phyloP scores from a whole-genome alignment of 2,888 invertebrate genomes.

The Kryphioiulus occultus region DNA sequence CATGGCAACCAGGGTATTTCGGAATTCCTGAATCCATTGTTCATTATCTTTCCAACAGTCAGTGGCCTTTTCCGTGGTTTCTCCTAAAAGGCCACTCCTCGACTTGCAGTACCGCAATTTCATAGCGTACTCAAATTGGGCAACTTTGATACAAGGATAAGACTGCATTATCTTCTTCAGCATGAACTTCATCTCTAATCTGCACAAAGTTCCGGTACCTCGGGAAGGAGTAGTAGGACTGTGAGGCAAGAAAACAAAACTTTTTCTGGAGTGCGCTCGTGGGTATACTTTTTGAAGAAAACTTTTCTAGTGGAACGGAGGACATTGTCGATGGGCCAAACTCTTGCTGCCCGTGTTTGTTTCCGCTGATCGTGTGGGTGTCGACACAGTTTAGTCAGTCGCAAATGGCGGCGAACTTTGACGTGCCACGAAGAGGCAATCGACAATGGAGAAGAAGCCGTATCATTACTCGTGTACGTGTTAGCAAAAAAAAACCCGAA shows the following conservation, averaged over 20 bases:
- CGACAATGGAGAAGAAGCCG: slow-evolving; percentile 20
- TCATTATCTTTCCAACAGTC: neutral
- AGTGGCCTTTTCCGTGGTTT: neutral
- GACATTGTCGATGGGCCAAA: slow-evolving; percentile 15
- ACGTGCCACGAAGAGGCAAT: slow-evolving; percentile 35
- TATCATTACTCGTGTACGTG: slow-evolving; percentile 37
- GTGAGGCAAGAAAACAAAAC: slow-evolving; percentile 39
- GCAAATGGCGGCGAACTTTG: slow-evolving; percentile 27
- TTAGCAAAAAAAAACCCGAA: slow-evolving; percentile 33
- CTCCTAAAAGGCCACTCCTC: neutral
- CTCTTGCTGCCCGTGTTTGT: slow-evolving; percentile 22
- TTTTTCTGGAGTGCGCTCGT: slow-evolving; percentile 13
- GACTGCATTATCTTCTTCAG: neutral
- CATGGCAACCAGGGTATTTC: neutral
- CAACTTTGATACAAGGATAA: neutral
- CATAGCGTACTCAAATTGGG: neutral
- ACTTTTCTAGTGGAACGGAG: slow-evolving; percentile 19
- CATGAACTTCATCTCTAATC: slow-evolving; percentile 15
- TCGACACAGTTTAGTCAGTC: slow-evolving; percentile 37
- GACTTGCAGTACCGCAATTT: neutral
- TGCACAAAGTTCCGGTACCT: slow-evolving; percentile 32
- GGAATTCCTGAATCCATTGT: neutral
- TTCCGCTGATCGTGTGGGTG: slow-evolving; percentile 17
- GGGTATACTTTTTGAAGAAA: slow-evolving; percentile 24
- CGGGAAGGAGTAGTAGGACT: slow-evolving; percentile 32